Percentiles rank a stretch among this genome's conserved stretches.
Conservation (phyloP, 2,797 vertebrate species). For the Phalanger gymnotis region DNA sequence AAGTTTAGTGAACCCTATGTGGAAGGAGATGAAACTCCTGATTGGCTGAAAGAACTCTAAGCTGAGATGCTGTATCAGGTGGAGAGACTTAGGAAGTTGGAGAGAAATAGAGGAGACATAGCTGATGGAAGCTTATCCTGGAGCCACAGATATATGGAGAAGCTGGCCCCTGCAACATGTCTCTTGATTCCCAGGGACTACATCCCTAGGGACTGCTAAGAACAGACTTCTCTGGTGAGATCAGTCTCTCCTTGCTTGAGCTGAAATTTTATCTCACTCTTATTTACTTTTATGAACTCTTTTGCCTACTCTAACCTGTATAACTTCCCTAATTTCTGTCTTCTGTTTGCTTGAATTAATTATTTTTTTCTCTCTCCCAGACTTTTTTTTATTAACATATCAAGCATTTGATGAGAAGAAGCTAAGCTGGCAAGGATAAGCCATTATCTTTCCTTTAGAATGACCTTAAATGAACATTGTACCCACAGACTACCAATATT, state of each 20-base stretch:
- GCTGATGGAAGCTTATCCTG: neutral
- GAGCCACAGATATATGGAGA: neutral
- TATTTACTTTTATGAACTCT: neutral
- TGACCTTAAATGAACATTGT: neutral
- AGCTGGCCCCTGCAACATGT: neutral
- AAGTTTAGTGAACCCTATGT: neutral
- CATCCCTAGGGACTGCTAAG: neutral
- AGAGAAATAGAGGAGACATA: neutral
- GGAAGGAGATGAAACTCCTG: neutral
- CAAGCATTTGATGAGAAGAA: neutral
- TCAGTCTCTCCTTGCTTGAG: neutral
- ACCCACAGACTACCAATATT: neutral
- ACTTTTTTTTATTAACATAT: too few species aligned
- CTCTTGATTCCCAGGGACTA: neutral
- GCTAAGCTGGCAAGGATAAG: too few species aligned
- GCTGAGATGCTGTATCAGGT: neutral
- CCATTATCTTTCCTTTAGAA: neutral
- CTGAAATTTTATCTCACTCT: neutral
- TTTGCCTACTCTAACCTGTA: neutral
- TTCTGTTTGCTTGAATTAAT: neutral
- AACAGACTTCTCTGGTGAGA: neutral
- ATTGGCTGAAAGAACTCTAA: neutral
- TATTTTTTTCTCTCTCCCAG: neutral
- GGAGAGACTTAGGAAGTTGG: neutral
- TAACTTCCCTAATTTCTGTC: neutral